A percentile compares a stretch with the other conserved stretches of the same genome.
Evolutionary conservation across 2,888 invertebrate genomes (phyloP).

Genomic region (Mimas tiliae): DNA sequence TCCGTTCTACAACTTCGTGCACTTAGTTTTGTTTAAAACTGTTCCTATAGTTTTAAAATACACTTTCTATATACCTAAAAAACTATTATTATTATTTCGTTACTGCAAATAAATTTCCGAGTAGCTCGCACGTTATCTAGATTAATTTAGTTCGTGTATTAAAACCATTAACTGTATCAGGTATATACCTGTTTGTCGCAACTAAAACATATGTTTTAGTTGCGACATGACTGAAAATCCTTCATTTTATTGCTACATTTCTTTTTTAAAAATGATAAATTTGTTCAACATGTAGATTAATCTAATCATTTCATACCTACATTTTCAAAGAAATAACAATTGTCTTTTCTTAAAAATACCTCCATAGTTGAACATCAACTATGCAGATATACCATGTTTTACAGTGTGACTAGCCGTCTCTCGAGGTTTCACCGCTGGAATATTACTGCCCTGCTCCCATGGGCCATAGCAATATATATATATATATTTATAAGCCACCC

Average conservation of each 20-base stretch:
- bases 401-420: no score
- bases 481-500: no score
- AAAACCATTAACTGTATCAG: constrained; percentile 16
- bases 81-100: neutral
- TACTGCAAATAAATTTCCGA: neutral
- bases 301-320: neutral
- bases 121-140: neutral
- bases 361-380: no score
- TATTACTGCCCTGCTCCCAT: no score
- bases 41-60: constrained; percentile 46
- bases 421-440: no score
- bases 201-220: neutral
- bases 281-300: neutral
- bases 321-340: neutral
- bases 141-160: constrained; percentile 2
- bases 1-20: constrained; percentile 79
- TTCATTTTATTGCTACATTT: neutral
- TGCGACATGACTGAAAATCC: neutral
- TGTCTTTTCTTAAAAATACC: neutral
- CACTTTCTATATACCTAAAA: constrained; percentile 8
- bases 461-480: no score
- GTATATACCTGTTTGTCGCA: no score
- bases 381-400: no score
- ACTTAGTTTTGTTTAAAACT: constrained; percentile 77
- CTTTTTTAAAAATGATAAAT: neutral